Conservation (phyloP, 2,113 vertebrate genomes). For the Cyprinodon brontotheroides region DNA sequence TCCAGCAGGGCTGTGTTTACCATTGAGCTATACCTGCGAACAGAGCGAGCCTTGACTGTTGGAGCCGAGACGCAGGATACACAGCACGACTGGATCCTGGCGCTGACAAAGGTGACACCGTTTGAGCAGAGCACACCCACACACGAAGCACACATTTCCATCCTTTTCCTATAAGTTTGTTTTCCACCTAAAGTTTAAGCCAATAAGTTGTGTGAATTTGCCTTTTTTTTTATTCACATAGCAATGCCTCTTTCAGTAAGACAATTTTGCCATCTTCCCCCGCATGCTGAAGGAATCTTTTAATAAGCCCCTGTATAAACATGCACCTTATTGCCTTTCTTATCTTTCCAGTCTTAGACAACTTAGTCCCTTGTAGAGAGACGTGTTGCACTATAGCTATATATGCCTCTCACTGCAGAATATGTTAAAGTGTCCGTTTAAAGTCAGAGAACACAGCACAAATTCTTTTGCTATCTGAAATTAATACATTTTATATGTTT, state of each 20-base stretch:
- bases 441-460: conserved; percentile 5
- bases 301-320: conserved; percentile 47
- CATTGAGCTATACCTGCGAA: conserved; percentile 91
- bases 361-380: conserved; percentile 33
- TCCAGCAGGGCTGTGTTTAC: conserved; percentile 88
- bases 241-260: conserved; percentile 13
- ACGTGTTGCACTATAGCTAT: conserved; percentile 36
- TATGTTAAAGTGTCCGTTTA: conserved; percentile 26
- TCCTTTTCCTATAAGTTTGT: conserved; percentile 21
- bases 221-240: neutral
- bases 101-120: conserved; percentile 89
- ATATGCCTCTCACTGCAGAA: conserved; percentile 52
- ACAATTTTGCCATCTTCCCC: conserved; percentile 41
- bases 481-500: conserved; percentile 1
- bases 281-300: conserved; percentile 36
- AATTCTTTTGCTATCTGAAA: conserved; percentile 1
- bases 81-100: conserved; percentile 89
- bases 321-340: conserved; percentile 30
- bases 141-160: conserved; percentile 10
- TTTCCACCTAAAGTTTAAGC: conserved; percentile 23
- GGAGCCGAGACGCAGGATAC: conserved; percentile 86
- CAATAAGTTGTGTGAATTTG: conserved; percentile 1
- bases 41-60: conserved; percentile 87
- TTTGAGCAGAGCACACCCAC: conserved; percentile 10
- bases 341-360: conserved; percentile 52